phyloP scores from a whole-genome alignment of 2,888 invertebrate genomes.

The Dolomedes plantarius region DNA sequence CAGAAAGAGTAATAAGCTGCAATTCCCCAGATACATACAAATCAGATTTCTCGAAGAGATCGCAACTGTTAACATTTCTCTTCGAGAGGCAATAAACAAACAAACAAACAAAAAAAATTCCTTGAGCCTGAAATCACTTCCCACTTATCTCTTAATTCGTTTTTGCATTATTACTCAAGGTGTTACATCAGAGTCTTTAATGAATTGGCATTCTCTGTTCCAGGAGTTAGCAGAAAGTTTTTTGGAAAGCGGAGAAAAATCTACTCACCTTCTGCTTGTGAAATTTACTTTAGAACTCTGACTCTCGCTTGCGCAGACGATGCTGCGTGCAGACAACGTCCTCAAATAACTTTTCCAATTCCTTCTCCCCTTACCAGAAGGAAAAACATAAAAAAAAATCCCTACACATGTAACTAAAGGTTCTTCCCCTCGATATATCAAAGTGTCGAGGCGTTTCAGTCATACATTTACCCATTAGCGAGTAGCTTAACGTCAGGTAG shows the following conservation, averaged over 20 bases:
- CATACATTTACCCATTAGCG: too few relatives aligned
- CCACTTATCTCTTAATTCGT: background rate
- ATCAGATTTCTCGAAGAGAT: too few relatives aligned
- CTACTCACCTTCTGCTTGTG: slow-evolving; percentile 10
- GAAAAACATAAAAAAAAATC: background rate
- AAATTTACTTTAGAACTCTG: slow-evolving; percentile 4
- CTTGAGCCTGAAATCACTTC: too few relatives aligned
- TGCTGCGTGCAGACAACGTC: slow-evolving; percentile 29
- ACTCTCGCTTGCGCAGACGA: slow-evolving; percentile 16
- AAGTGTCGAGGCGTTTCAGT: background rate
- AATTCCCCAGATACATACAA: too few relatives aligned
- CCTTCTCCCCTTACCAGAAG: background rate
- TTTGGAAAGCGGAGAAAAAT: background rate
- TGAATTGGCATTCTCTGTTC: background rate
- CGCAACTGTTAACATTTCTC: too few relatives aligned
- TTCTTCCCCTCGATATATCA: background rate
- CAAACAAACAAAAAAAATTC: background rate
- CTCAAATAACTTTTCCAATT: slow-evolving; percentile 43
- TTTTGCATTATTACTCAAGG: background rate
- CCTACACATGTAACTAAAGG: background rate
- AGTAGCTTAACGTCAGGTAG: too few relatives aligned
- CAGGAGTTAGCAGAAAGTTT: background rate
- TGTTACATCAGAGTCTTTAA: background rate
- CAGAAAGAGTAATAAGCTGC: background rate
- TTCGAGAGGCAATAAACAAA: too few relatives aligned